Conservation (phyloP, 2,113 vertebrate genomes). For the Sinocyclocheilus maitianheensis region DNA sequence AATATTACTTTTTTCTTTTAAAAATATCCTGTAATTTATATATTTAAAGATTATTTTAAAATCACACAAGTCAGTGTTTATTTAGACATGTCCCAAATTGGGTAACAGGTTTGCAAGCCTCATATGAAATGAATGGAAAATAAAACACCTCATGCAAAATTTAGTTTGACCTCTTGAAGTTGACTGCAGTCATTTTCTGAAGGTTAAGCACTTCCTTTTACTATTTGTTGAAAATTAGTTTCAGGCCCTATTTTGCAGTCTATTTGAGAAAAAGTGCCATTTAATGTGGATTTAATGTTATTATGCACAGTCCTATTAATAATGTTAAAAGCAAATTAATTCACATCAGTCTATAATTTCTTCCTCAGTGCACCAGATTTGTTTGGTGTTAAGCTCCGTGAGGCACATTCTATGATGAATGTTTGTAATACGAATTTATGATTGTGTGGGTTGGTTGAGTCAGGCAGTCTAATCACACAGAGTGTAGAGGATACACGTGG, state of each 20-base stretch:
- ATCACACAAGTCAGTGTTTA: too few species aligned
- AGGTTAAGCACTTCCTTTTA: not conserved
- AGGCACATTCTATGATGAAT: constrained; percentile 3
- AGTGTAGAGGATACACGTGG: constrained; percentile 1
- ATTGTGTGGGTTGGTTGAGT: constrained; percentile 1
- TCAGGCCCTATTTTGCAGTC: not conserved
- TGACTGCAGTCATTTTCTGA: constrained; percentile 24
- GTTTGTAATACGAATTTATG: constrained; percentile 16
- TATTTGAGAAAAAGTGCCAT: not conserved
- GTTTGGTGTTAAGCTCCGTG: constrained; percentile 3
- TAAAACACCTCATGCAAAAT: not conserved
- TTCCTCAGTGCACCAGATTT: constrained; percentile 16
- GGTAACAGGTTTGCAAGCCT: not conserved
- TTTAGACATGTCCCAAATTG: too few species aligned
- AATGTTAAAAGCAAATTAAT: constrained; percentile 27
- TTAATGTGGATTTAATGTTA: constrained; percentile 18
- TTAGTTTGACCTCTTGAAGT: not conserved
- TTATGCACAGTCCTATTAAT: constrained; percentile 21
- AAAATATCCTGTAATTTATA: too few species aligned
- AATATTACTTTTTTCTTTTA: too few species aligned
- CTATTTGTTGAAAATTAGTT: not conserved
- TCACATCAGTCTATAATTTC: constrained; percentile 33
- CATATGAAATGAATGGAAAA: not conserved
- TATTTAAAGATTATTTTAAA: too few species aligned
- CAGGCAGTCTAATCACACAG: constrained; percentile 5